phyloP scores from a whole-genome alignment of 92 coral and sea anemone species.

The Porites evermanni region DNA sequence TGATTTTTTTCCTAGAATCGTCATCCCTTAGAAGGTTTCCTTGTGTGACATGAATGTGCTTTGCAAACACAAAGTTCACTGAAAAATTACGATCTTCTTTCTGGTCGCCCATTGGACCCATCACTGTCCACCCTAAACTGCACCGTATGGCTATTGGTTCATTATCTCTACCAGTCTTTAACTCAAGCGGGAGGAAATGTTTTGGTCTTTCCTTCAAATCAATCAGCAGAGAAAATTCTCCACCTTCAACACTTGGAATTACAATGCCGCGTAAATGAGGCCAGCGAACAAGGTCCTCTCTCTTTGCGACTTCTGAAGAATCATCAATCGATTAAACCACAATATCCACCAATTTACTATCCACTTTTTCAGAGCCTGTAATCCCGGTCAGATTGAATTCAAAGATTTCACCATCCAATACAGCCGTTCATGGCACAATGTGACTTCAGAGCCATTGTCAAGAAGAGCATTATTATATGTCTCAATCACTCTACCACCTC shows the following conservation, averaged over 20 bases:
- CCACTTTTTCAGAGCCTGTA: constrained; percentile 60
- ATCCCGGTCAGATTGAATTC: constrained; percentile 63
- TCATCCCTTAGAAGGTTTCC: not conserved
- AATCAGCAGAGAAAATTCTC: constrained; percentile 48
- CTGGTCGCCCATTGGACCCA: constrained; percentile 67
- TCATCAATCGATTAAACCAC: constrained; percentile 62
- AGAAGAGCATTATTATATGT: too few species aligned
- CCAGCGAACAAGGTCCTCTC: constrained; percentile 38
- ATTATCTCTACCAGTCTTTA: constrained; percentile 35
- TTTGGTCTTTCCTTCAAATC: too few species aligned
- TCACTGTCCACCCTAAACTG: constrained; percentile 35
- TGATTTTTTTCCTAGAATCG: too few species aligned
- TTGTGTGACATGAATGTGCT: not conserved
- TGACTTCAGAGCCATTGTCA: too few species aligned
- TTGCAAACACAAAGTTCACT: constrained; percentile 24
- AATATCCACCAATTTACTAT: constrained; percentile 48
- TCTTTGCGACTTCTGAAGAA: constrained; percentile 26
- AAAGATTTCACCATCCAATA: constrained; percentile 46
- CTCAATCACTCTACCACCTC: too few species aligned
- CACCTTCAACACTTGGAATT: constrained; percentile 18
- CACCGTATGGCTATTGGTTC: not conserved
- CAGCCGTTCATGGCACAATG: constrained; percentile 60
- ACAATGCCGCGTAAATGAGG: constrained; percentile 46
- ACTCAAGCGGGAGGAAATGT: constrained; percentile 13
- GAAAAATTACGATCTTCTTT: constrained; percentile 40